Conservation (phyloP, 2,888 invertebrate genomes). For the Lingula anatina region DNA sequence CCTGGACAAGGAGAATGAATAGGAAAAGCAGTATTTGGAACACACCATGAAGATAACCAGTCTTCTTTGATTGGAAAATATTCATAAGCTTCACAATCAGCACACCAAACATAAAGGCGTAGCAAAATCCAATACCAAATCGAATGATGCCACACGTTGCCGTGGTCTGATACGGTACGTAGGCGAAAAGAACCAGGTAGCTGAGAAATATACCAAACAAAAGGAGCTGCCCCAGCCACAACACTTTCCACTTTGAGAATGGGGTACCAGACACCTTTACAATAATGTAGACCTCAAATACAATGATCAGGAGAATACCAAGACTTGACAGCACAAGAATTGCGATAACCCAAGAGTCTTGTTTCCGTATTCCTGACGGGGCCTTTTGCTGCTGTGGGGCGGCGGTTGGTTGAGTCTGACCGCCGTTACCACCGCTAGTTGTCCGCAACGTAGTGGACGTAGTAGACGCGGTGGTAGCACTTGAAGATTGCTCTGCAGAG, state of each 20-base stretch:
- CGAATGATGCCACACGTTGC: slow-evolving; percentile 53
- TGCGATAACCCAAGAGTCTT: slow-evolving; percentile 78
- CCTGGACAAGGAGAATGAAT: slow-evolving; percentile 77
- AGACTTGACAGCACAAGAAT: slow-evolving; percentile 77
- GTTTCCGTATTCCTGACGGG: too few relatives aligned
- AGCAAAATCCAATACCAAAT: slow-evolving; percentile 53
- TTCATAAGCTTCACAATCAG: slow-evolving; percentile 91
- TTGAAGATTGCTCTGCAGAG: too few relatives aligned
- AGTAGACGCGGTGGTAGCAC: background rate
- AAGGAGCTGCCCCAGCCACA: slow-evolving; percentile 53
- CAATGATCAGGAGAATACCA: slow-evolving; percentile 77
- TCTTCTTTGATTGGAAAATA: slow-evolving; percentile 79
- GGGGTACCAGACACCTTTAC: slow-evolving; percentile 70
- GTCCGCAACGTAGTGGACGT: background rate
- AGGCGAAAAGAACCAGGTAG: slow-evolving; percentile 52
- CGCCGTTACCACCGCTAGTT: background rate
- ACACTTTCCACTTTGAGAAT: slow-evolving; percentile 49
- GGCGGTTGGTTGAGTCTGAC: background rate
- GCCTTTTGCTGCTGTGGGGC: too few relatives aligned
- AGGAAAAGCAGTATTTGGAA: slow-evolving; percentile 82
- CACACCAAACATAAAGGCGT: slow-evolving; percentile 80
- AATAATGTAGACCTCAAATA: slow-evolving; percentile 81
- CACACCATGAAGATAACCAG: slow-evolving; percentile 82
- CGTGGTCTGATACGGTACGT: slow-evolving; percentile 48
- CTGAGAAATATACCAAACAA: slow-evolving; percentile 52